These are phyloP conservation scores for Macrobrachium rosenbergii DNA, from an alignment of 1,140 invertebrate genomes.

Conservation along the genomic window DNA sequence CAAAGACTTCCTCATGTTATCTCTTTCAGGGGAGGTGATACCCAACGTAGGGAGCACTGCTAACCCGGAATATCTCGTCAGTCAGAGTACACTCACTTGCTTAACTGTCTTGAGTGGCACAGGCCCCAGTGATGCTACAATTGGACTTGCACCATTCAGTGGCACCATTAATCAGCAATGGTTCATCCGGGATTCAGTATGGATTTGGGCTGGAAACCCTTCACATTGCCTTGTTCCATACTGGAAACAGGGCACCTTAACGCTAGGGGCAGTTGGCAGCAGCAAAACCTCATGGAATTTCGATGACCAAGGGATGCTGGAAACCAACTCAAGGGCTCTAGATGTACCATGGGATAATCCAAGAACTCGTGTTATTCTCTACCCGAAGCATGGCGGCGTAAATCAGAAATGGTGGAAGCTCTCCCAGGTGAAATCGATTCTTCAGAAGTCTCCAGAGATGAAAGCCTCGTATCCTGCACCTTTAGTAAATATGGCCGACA, in stretches of 20 bases:
- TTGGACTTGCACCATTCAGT: neutral
- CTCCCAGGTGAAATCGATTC: neutral
- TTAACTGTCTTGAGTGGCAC: neutral
- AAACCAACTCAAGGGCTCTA: neutral
- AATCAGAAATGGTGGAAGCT: conserved; percentile 43
- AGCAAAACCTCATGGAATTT: neutral
- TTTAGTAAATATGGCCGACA: neutral
- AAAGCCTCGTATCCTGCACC: neutral
- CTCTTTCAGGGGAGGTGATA: too few species aligned
- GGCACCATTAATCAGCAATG: conserved; percentile 9
- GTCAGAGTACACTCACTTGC: conserved; percentile 1
- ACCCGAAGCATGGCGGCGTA: conserved; percentile 25
- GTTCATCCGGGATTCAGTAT: neutral
- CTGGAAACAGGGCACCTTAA: neutral
- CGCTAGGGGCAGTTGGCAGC: neutral
- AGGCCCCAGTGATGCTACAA: neutral
- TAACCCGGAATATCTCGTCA: conserved; percentile 1
- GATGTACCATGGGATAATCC: conserved; percentile 31
- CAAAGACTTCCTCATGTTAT: too few species aligned
- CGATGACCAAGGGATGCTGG: neutral
- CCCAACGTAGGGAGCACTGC: neutral
- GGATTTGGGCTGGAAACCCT: neutral
- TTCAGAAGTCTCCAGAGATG: neutral
- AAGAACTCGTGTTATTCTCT: conserved; percentile 12
- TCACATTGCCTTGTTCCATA: neutral